Evolutionary conservation across 2,888 invertebrate species (phyloP), one percentile per base, ranked within the genome.

Genomic region (Apodemia zela): DNA sequence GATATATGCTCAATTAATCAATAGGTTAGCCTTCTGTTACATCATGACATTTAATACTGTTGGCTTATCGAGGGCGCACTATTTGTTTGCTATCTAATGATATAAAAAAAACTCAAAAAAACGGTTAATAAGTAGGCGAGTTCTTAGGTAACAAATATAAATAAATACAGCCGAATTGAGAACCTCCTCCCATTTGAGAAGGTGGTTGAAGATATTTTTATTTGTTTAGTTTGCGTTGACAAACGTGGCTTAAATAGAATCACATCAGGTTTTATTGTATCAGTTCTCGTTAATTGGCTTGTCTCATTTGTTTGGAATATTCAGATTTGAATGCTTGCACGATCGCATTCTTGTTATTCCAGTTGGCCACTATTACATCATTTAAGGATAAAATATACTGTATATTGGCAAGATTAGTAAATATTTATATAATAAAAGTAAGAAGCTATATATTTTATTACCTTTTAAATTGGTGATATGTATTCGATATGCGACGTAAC

Each of bases 281-380:
- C 65, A 65, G 63, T 63, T 51, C 51, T 21, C 61, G 63, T 62
- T 21, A 62, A 65, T 33, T 64, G 58, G 59, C 58, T 49, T 61
- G 57, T 62, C 45, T 60, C 65, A 65, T 63, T 65, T 38, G 64
- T 61, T 63, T 63, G 60, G 65, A 62, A 61, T 65, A 65, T 72
- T 73, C 71, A 73, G 75, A 77, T 76, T 77, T 79, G 74, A 75
- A 77, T 76, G 58, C 75, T 73, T 73, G 64, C 59, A 67, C 54
- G 67, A 66, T 72, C 68, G 64, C 59, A 69, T 67, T 67, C 66
- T 66, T 65, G 62, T 65, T 70, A 65, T 68, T 68, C 67, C 64
- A 69, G 70, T 75, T 75, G 73, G 66, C 68, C 63, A 68, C 62
- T 69, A 72, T 71, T 74, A 69, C 72, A 67, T 68, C 65, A 70